phyloP scores from a whole-genome alignment of 2,888 invertebrate genomes.

The Lysandra coridon region DNA sequence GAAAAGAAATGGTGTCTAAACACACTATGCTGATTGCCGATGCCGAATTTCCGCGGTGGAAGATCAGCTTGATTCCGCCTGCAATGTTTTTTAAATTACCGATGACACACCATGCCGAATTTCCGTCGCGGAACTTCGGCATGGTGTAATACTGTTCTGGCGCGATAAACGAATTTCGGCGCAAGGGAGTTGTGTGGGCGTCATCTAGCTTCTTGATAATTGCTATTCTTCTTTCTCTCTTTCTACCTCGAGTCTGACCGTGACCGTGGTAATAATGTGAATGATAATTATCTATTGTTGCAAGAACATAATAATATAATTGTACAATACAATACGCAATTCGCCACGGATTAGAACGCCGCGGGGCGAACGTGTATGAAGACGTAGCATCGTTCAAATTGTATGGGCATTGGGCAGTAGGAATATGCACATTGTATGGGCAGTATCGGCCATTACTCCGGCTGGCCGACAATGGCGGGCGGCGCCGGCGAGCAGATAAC shows the following conservation, averaged over 20 bases:
- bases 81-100: no score
- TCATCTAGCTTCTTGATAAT: background rate
- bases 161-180: background rate
- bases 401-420: background rate
- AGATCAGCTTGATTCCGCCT: no score
- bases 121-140: no score
- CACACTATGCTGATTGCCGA: no score
- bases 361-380: slow-evolving; percentile 13
- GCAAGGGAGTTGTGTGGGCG: background rate
- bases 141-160: no score
- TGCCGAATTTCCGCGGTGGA: no score
- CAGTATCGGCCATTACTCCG: slow-evolving; percentile 34
- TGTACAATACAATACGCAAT: slow-evolving; percentile 12
- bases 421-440: slow-evolving; percentile 24
- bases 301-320: background rate
- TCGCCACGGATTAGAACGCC: slow-evolving; percentile 2
- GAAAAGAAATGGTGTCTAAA: background rate
- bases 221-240: background rate
- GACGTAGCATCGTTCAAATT: slow-evolving; percentile 7
- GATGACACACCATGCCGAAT: no score
- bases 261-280: background rate
- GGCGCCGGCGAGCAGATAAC: slow-evolving; percentile 32
- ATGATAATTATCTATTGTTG: background rate
- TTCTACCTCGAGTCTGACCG: background rate
- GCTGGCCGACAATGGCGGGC: slow-evolving; percentile 31